Base-by-base conservation (phyloP, 2,113 vertebrate species). In the Athene noctua region DNA sequence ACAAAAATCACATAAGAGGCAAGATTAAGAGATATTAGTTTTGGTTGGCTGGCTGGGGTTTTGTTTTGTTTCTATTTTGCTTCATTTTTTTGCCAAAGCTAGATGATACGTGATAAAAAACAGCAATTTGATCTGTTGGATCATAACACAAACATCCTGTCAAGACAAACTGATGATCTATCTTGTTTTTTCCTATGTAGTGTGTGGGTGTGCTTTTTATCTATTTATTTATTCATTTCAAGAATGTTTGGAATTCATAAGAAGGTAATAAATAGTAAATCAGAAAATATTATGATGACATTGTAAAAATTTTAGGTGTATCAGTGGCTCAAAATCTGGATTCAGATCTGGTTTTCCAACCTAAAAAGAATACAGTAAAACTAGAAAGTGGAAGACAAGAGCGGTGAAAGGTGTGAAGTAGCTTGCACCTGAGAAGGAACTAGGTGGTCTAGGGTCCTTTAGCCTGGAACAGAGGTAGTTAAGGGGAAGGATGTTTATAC, bases 71-170 rank as follows among this genome's bases (percentile, higher is more conserved):
- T 82, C 49, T 59, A 22, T 34, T 86, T 72, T 75, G 57, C 58
- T 91, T 54, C 6, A 4, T 49, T 42, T 20, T 80, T 87, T 72
- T 47, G 9, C 54, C 30, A 78, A 82, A 88, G 46, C 5, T 52
- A 95, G 86, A 95, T 96, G 32, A 91, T 80, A 59, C 2, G 3
- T 91, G 84, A 80, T 92, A 88, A 61, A 66, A 95, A 94, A 13
- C 29, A 80, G 79, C n/a, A 75, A 67, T 85, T 59, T 74, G 79
- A 85, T 93, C 78, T 85, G 36, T 38, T 93, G 88, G 59, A 78
- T 86, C 38, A 61, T 74, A 66, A 73, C 80, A 93, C 71, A 90
- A 96, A 96, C 94, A 95, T 96, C 95, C 92, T 94, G 85, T 83
- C 80, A 80, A 71, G 87, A 73, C 8, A 92, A 87, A 90, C 36